Evolutionary conservation across 2,113 vertebrate genomes (phyloP), one percentile per base, ranked within the genome.

Genomic region (Toxotes jaculatrix): DNA sequence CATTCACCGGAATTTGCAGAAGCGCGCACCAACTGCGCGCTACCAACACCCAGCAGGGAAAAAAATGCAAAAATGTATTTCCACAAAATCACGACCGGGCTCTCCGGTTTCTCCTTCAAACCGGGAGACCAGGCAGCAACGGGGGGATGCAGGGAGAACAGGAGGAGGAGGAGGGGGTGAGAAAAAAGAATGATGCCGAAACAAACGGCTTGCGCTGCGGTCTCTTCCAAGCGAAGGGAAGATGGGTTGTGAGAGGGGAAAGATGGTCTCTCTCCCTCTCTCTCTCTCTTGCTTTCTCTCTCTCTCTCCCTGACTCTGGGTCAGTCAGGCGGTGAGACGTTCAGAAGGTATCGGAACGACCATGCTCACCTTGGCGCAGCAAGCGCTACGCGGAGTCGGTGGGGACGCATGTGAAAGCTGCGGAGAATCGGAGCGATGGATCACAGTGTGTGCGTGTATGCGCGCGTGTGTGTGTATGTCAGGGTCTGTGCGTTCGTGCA

Each of bases 321-420:
- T 82, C 69, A 75, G 80, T 90, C 86, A 83, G 84, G 82, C 87
- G 64, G 69, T 19, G 82, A 81, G 82, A 23, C 74, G 82, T 83
- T 77, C 78, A 81, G 67, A 78, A 60, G 81, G 78, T 74, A 85
- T 87, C 82, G 85, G 84, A 56, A 47, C 51, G 67, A 78, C 76
- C 78, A 89, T 67, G 84, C 85, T 92, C 90, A 92, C 92, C 84
- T 88, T 90, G 84, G 87, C 88, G 90, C 89, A 91, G 85, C 73
- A 53, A 31, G 77, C 66, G 87, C 87, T 77, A 69, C 85, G 89
- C 84, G 80, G 69, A 89, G 77, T 83, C 77, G 77, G 51, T 21
- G 66, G 42, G 66, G 80, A 87, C 81, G 83, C 92, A 84, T 86
- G 91, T 68, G 86, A 85, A 79, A 32, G 66, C 77, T 79, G 85